Evolutionary conservation across 1,140 invertebrate species (phyloP).

Genomic region (Trypoxylus dichotomus): DNA sequence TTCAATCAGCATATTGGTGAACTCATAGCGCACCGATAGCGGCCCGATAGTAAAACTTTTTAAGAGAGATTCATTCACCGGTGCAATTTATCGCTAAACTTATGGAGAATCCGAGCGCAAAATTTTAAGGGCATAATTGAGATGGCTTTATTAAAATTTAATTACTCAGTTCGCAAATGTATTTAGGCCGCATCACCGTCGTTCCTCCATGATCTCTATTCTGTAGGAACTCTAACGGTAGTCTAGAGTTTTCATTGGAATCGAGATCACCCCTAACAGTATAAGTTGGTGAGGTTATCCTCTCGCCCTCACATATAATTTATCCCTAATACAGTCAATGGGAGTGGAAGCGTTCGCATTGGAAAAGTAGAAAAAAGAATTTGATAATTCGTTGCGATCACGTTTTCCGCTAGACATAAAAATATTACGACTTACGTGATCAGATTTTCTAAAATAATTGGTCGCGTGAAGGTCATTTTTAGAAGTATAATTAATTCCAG

Average conservation of each 20-base stretch:
- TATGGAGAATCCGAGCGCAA: not conserved
- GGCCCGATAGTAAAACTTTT: not conserved
- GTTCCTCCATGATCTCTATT: not conserved
- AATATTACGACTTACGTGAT: not conserved
- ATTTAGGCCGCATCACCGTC: not conserved
- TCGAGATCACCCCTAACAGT: not conserved
- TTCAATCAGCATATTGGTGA: not conserved
- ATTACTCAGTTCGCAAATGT: not conserved
- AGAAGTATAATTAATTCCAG: not conserved
- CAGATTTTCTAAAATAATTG: not conserved
- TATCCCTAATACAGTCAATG: not conserved
- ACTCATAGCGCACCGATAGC: not conserved
- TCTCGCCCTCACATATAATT: not conserved
- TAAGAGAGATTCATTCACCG: not conserved
- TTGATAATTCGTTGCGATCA: not conserved
- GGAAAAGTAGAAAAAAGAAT: not conserved
- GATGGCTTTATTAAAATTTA: conserved; percentile 1
- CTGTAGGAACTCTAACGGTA: not conserved
- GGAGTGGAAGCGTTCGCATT: not conserved
- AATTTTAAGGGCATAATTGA: not conserved
- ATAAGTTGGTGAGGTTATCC: not conserved
- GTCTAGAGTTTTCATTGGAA: not conserved
- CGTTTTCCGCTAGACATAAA: not conserved
- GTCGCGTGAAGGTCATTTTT: not conserved
- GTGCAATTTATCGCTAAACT: not conserved